Percentiles rank a stretch among this genome's conserved stretches.
These are phyloP conservation scores for Oophaga sylvatica DNA, from an alignment of 2,797 vertebrate species.

Conservation along the genomic window DNA sequence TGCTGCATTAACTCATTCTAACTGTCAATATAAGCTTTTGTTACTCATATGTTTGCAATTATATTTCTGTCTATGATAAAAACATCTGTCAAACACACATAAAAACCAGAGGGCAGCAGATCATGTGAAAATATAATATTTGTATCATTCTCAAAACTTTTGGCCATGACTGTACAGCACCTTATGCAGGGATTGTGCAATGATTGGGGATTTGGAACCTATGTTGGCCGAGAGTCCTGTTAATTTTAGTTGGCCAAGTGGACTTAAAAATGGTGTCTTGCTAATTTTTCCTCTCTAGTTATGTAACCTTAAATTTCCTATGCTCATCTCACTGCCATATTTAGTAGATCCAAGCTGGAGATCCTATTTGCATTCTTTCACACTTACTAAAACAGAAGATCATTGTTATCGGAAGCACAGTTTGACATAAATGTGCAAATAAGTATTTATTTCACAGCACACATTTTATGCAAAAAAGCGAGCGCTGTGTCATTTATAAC, in stretches of 20 bases:
- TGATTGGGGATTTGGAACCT: background rate
- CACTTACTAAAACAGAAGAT: background rate
- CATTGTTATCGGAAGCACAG: background rate
- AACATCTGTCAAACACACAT: too few relatives aligned
- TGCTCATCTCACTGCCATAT: background rate
- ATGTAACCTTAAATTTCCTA: background rate
- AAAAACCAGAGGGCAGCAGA: too few relatives aligned
- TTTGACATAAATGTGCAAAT: background rate
- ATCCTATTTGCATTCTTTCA: background rate
- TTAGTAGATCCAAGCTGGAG: background rate
- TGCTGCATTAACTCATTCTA: too few relatives aligned
- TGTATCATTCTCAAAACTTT: too few relatives aligned
- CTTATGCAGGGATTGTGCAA: background rate
- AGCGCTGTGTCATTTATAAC: background rate
- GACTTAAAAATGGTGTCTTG: background rate
- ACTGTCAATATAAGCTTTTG: too few relatives aligned
- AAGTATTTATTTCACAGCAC: background rate
- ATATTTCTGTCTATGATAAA: too few relatives aligned
- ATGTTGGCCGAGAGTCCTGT: background rate
- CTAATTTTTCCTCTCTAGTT: background rate
- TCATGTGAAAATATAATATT: too few relatives aligned
- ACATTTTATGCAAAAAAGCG: slow-evolving; percentile 13
- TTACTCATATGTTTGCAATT: too few relatives aligned
- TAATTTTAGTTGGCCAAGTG: background rate
- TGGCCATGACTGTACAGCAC: too few relatives aligned